These are phyloP conservation scores for Diaprepes abbreviatus DNA, from an alignment of 2,888 invertebrate genomes.

Conservation along the genomic window DNA sequence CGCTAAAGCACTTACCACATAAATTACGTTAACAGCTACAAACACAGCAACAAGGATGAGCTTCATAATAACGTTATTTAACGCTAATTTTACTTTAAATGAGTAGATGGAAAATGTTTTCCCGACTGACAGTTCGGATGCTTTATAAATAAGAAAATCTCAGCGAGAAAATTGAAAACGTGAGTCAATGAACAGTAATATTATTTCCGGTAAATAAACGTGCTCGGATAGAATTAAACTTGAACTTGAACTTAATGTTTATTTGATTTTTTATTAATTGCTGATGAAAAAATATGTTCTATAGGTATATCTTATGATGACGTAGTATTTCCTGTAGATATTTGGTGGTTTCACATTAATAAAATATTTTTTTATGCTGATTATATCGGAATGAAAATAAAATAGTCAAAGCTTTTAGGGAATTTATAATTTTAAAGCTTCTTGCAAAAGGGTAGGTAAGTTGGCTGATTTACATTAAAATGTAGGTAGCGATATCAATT, in stretches of 20 bases:
- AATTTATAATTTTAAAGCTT: too few relatives aligned
- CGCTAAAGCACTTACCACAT: conserved; percentile 21
- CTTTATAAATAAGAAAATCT: conserved; percentile 20
- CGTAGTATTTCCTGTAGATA: too few relatives aligned
- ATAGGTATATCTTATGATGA: too few relatives aligned
- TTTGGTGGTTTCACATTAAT: too few relatives aligned
- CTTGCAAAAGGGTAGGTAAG: too few relatives aligned
- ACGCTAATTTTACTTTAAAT: conserved; percentile 5
- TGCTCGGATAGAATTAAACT: conserved; percentile 7
- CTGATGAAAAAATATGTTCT: background rate
- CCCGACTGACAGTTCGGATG: background rate
- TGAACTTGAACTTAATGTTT: conserved; percentile 29
- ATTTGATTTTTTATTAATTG: conserved; percentile 4
- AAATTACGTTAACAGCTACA: background rate
- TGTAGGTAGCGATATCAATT: too few relatives aligned
- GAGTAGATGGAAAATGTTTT: conserved; percentile 6
- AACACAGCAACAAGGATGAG: conserved; percentile 9
- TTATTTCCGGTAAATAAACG: conserved; percentile 21
- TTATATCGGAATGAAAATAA: too few relatives aligned
- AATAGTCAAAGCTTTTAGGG: too few relatives aligned
- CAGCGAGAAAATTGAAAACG: conserved; percentile 12
- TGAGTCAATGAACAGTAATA: conserved; percentile 12
- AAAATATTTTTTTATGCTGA: too few relatives aligned
- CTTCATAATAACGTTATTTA: conserved; percentile 7
- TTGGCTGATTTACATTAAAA: too few relatives aligned